These are phyloP conservation scores for Heliocidaris erythrogramma DNA, from an alignment of 35 echinoderm and acorn worm species.

Conservation along the genomic window DNA sequence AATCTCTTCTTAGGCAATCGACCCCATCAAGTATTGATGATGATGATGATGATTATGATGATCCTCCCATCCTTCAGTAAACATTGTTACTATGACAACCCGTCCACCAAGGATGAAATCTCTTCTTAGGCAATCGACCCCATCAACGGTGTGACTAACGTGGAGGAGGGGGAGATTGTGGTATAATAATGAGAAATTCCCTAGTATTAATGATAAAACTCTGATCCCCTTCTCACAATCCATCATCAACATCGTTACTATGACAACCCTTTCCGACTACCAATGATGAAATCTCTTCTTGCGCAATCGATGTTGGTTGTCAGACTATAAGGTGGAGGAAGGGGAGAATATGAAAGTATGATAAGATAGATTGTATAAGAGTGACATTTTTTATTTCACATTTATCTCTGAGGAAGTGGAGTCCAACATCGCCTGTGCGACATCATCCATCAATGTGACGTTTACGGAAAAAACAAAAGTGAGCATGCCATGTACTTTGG, in stretches of 20 bases:
- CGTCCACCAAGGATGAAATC: slow-evolving; percentile 24
- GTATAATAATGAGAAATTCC: slow-evolving; percentile 57
- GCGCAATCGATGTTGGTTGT: not conserved
- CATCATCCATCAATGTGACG: not conserved
- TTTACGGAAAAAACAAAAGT: not conserved
- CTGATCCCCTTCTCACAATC: not conserved
- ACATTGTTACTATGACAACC: too few relatives aligned
- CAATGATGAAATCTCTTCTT: slow-evolving; percentile 16
- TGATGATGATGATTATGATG: too few relatives aligned
- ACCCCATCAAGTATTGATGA: too few relatives aligned
- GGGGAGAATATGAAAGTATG: slow-evolving; percentile 60
- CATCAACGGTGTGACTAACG: slow-evolving; percentile 4
- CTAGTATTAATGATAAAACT: not conserved
- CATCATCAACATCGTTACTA: not conserved
- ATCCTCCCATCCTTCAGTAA: too few relatives aligned
- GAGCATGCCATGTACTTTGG: not conserved
- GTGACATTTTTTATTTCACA: not conserved
- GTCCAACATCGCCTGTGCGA: not conserved
- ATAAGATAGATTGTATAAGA: not conserved
- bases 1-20: too few relatives aligned
- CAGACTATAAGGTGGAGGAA: slow-evolving; percentile 39
- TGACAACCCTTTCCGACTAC: not conserved
- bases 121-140: slow-evolving; percentile 55
- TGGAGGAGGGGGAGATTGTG: slow-evolving; percentile 61
- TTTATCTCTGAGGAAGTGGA: not conserved